Base-by-base conservation (phyloP, 30 jellyfish, hydroid and myxozoan species). In the Aurelia sp. region DNA sequence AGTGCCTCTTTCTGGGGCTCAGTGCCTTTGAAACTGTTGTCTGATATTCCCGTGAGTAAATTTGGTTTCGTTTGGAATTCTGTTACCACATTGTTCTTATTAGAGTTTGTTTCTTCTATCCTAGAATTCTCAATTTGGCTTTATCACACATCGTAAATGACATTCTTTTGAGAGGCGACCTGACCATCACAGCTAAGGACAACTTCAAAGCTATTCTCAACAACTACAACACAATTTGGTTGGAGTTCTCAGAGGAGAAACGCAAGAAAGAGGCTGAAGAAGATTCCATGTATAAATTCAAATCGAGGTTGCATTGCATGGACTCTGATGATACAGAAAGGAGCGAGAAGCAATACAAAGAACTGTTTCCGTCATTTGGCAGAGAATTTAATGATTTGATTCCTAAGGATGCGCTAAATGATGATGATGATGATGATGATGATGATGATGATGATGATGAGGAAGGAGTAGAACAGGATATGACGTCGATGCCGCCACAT, bases 341-440 rank as follows among this genome's bases (percentile, higher is more conserved):
- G 71, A 40, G 51, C 37, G 92, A 76, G 58, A 71, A 76, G 40
- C 70, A 80, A 22, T 76, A 41, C 47, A 53, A 72, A 27, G 60
- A 72, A 22, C 75, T 76, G 23, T 89, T 94, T 79, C 97, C 97
- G 30, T 63, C 97, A 9, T 94, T 65, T 73, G 92, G 78, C 21
- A 68, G 67, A 11, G 94, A 89, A 13, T 94, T 64, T 62, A 44
- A 22, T 16, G 97, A 89, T 67, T 57, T 94, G 10, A 62, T 89
- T 10, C 96, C 96, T 6, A 85, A 61, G 53, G 96, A 86, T 51
- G 23, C 81, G 8, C 61, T 86, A 37, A 86, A 86, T 76, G 89
- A 84, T 27, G 40, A 60, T 55, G 57, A 51, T 66, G 90, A 50
- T 62, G 67, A 13, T 12, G 77, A 51, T 66, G 90, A 50, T 62